A percentile compares a stretch with the other conserved stretches of the same genome.
Evolutionary conservation across 2,113 vertebrate species (phyloP).

Genomic region (Festucalex cinctus): DNA sequence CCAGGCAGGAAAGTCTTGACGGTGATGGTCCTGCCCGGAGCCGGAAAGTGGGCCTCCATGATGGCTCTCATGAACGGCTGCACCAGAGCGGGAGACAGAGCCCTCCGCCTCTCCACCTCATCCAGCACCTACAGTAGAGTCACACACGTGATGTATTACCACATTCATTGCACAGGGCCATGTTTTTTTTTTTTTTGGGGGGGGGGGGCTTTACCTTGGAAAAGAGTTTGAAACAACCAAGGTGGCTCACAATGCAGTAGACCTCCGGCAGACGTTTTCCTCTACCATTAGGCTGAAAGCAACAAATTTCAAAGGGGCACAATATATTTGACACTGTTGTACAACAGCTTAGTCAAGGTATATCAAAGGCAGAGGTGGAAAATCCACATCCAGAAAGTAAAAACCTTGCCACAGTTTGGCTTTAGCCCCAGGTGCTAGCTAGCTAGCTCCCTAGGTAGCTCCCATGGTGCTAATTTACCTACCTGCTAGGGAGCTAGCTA

Average conservation of each 20-base stretch:
- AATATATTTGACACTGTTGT: neutral
- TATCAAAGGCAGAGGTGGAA: too few species aligned
- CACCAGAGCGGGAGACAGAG: slow-evolving; percentile 86
- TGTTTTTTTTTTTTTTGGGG: too few species aligned
- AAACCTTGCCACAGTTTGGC: too few species aligned
- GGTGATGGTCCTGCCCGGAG: slow-evolving; percentile 82
- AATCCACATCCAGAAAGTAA: too few species aligned
- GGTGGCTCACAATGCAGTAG: slow-evolving; percentile 89
- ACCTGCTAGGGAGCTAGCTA: too few species aligned
- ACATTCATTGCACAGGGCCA: too few species aligned
- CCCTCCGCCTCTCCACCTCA: slow-evolving; percentile 87
- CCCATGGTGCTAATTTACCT: too few species aligned
- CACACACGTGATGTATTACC: neutral
- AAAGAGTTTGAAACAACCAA: slow-evolving; percentile 91
- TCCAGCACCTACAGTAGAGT: slow-evolving; percentile 79
- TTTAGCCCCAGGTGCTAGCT: too few species aligned
- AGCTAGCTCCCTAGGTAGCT: too few species aligned
- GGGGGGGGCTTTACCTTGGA: slow-evolving; percentile 77
- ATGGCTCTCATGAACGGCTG: slow-evolving; percentile 93
- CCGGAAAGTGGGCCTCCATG: slow-evolving; percentile 92
- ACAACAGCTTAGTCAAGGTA: too few species aligned
- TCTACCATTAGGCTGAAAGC: slow-evolving; percentile 80
- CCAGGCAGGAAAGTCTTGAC: slow-evolving; percentile 90
- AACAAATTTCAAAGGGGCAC: neutral
- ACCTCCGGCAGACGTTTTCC: slow-evolving; percentile 88